Conservation (phyloP, 2,888 invertebrate species). For the Nomada ruficornis region DNA sequence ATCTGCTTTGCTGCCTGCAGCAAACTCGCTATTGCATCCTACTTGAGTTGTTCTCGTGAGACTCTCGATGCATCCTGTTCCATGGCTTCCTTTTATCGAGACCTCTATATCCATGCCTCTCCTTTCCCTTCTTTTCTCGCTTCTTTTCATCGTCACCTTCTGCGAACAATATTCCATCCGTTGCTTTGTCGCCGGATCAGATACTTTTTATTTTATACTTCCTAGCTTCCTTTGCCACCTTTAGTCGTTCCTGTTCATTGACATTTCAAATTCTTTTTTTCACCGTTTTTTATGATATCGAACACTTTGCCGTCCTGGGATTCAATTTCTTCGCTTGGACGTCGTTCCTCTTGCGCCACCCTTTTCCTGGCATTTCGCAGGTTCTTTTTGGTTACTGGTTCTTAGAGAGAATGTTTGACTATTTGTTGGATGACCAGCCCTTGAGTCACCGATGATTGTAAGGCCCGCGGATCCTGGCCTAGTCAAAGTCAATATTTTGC, state of each 20-base stretch:
- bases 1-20: slow-evolving; percentile 51
- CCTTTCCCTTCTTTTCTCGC: neutral
- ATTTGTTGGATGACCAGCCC: too few relatives aligned
- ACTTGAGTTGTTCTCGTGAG: slow-evolving; percentile 33
- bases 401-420: too few relatives aligned
- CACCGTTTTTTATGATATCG: neutral
- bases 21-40: slow-evolving; percentile 36
- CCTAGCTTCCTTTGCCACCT: neutral
- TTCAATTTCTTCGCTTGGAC: slow-evolving; percentile 27
- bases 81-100: neutral
- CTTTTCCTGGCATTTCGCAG: slow-evolving; percentile 1
- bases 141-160: neutral
- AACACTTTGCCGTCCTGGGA: slow-evolving; percentile 3
- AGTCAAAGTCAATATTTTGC: too few relatives aligned
- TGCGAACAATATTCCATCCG: neutral
- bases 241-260: slow-evolving; percentile 14
- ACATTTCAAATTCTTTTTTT: slow-evolving; percentile 32
- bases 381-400: neutral
- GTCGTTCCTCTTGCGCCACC: neutral
- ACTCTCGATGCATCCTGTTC: slow-evolving; percentile 30
- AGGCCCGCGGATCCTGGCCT: too few relatives aligned
- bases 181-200: neutral
- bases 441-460: too few relatives aligned
- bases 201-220: slow-evolving; percentile 7
- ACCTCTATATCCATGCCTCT: neutral